Evolutionary conservation across 64 coral and sea anemone genomes (phyloP), one percentile per base, ranked within the genome.

Genomic region (Dendrophyllia cribrosa): DNA sequence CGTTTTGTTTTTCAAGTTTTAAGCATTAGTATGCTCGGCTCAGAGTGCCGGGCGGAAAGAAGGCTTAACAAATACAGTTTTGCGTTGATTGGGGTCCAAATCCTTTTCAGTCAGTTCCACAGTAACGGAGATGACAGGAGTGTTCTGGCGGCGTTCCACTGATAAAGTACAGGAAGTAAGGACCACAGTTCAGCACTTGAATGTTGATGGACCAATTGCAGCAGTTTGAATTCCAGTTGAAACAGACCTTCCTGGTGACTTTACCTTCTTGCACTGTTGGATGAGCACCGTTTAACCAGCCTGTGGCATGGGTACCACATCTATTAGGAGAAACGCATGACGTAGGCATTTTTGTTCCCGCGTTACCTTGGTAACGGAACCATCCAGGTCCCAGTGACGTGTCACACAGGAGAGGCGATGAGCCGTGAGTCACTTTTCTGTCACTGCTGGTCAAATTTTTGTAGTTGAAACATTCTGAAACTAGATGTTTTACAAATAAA

Each of bases 281-380:
- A 70, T 70, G 67, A 70, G 67, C 67, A 12, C 67, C 67, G 23
- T 70, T 70, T 26, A 70, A 34, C 67, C 67, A 70, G 67, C 67
- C 67, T 23, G 67, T 22, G 22, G 67, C 67, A 70, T 70, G 67
- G 22, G 67, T 70, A 7, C 67, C 24, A 26, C 67, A 70, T 25
- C 0, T 3, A 11, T 25, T 9, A 3, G 0, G 0, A 22, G 66
- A 3, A 4, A 69, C 66, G 23, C 66, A 69, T 69, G 66, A 22
- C 20, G 66, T 24, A 69, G 66, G 20, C 66, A 69, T 69, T 69
- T 69, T 69, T 22, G 20, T 69, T 23, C 66, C 66, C 7, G 66
- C 66, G 20, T 20, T 24, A 8, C 66, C 66, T 24, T 69, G 66
- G 66, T 24, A 69, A 69, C 66, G 66, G 20, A 21, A 69, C 66